These are phyloP conservation scores for Eledone cirrhosa DNA, from an alignment of 2,888 invertebrate species.

Conservation along the genomic window DNA sequence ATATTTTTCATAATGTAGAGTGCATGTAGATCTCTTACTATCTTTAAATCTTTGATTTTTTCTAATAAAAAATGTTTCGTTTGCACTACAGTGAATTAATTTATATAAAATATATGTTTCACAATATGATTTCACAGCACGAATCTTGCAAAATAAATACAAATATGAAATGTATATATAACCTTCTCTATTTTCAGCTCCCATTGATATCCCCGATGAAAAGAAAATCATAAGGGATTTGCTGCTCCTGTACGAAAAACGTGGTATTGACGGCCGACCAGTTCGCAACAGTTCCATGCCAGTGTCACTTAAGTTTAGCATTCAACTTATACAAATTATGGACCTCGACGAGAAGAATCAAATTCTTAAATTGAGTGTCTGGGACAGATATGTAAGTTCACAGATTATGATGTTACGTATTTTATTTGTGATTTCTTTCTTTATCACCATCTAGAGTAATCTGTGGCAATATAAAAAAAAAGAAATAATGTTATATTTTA, in stretches of 20 bases:
- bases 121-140: too few relatives aligned
- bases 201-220: slow-evolving; percentile 16
- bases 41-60: background rate
- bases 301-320: slow-evolving; percentile 59
- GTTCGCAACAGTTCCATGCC: slow-evolving; percentile 60
- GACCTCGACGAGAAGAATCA: slow-evolving; percentile 67
- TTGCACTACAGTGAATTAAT: too few relatives aligned
- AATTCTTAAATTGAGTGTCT: slow-evolving; percentile 65
- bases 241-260: slow-evolving; percentile 53
- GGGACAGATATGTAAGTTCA: slow-evolving; percentile 65
- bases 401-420: too few relatives aligned
- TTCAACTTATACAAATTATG: slow-evolving; percentile 66
- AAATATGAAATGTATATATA: too few relatives aligned
- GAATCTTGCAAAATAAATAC: too few relatives aligned
- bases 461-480: background rate
- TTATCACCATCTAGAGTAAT: background rate
- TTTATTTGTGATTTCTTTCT: background rate
- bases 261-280: slow-evolving; percentile 62
- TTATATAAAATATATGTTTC: too few relatives aligned
- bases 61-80: too few relatives aligned
- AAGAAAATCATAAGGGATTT: slow-evolving; percentile 51
- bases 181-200: background rate
- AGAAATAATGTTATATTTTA: too few relatives aligned
- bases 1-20: background rate
- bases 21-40: background rate